Evolutionary conservation across 1,140 invertebrate species (phyloP), one percentile per base, ranked within the genome.

Genomic region (Magallana ariakensis): DNA sequence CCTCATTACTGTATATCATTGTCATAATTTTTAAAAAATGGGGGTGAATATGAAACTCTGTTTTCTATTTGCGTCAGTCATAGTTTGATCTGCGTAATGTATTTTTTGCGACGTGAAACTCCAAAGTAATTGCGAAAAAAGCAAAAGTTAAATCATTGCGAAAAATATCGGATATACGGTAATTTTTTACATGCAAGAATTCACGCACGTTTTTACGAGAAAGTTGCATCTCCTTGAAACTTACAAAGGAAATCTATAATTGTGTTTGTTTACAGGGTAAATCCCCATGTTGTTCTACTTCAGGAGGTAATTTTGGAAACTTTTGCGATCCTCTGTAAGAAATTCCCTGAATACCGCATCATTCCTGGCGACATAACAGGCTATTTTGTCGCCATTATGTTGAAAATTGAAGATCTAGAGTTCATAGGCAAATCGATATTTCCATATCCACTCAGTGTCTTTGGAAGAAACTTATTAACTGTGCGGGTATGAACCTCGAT

Each of bases 261-360:
- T 16, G 15, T 60, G 15, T n/a, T 87, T 84, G 87, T 81, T 91
- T 93, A 82, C 89, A 96, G 96, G 80, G 95, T 95, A 85, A 94
- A 95, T 55, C 95, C 96, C n/a, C 95, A 96, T 91, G 92, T 96
- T 80, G 95, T 96, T 5, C 96, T 96, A 88, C 92, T 96, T 33
- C 96, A 96, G 94, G 96, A 96, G 94, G 94, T 96, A 16, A 93
- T 96, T 15, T 94, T 94, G 11, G 90, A 94, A 19, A 94, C 95
- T 1, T 93, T 94, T 81, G 88, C 86, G 19, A 90, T 94, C n/a
- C 75, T 94, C 9, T 62, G 91, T 56, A 83, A 88, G 15, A 84
- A 82, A 66, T 93, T 91, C 83, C 83, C 86, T 26, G 91, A 94
- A 33, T 96, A 96, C 90, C 90, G 94, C 60, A 92, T 94, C 60